Base-by-base conservation (phyloP, 2,797 vertebrate species). In the Onychomys torridus region DNA sequence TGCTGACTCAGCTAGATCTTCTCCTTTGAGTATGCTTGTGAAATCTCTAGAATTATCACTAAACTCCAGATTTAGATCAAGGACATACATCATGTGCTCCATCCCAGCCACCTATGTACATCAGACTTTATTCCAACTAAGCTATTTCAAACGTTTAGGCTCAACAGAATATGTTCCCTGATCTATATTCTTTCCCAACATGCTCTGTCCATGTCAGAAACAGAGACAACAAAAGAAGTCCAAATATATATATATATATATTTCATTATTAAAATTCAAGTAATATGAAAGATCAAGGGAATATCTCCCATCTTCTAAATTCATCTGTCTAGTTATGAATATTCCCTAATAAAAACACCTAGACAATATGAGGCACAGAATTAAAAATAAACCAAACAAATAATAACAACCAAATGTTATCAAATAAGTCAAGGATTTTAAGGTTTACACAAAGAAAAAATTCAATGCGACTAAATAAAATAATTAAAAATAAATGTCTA, bases 181-280 rank as follows among this genome's bases (percentile, higher is more conserved):
- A 29, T 29, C 14, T 77, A 46, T 49, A 29, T 77, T 49, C 37
- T 77, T 32, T 49, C 14, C 27, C 4, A 49, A 8, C 27, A 32
- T 4, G 27, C 75, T 78, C 2, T 52, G 16, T 49, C 27, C 14
- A 77, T 77, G 40, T 29, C 23, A 76, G 73, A 77, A 77, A 49
- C 29, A 77, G 37, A 40, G 4, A 43, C 27, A 43, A 43, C 37
- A 75, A 52, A 78, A 78, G 43, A 52, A 34, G 29, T 10, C 27
- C 25, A 34, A 4, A 14, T 34, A 3, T 8, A 5, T 34, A 49
- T 34, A 3, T 8, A 5, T 34, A 7, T 8, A 5, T 34, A n/a
- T 34, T 49, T 77, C 7, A 77, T 49, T 32, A 19, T 32, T 34
- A 19, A 19, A 52, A 34, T 32, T 34, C 16, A 49, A 77, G 32